Evolutionary conservation across 2,113 vertebrate species (phyloP).

Genomic region (Nannospalax galili): DNA sequence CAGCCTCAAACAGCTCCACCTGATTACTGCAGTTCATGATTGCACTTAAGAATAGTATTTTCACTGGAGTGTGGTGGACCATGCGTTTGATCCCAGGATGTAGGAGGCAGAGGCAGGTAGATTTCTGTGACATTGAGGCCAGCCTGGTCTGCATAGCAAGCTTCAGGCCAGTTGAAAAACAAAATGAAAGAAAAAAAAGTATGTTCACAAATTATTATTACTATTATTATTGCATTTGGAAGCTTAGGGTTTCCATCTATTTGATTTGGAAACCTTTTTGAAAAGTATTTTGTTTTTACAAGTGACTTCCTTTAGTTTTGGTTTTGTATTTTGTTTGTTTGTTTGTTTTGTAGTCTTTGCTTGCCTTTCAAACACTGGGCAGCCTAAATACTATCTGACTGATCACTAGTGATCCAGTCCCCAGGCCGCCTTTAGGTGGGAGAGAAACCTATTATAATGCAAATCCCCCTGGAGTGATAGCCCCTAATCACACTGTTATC

Average conservation of each 20-base stretch:
- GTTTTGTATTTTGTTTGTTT: not conserved
- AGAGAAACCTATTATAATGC: constrained; percentile 49
- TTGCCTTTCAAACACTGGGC: constrained; percentile 26
- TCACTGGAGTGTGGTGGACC: not conserved
- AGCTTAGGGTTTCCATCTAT: not conserved
- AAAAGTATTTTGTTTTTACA: not conserved
- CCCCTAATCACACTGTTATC: constrained; percentile 10
- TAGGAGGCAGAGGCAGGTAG: no score
- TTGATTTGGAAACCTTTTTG: not conserved
- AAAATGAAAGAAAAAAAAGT: no score
- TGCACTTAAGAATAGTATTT: not conserved
- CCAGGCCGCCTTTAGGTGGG: not conserved
- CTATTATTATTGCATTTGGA: not conserved
- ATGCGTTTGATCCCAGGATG: no score
- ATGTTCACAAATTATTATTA: not conserved
- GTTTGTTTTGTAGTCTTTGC: not conserved
- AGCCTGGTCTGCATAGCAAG: no score
- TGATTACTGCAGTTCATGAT: not conserved
- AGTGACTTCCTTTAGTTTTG: not conserved
- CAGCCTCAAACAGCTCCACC: fast-evolving
- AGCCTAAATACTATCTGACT: not conserved
- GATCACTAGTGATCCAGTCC: not conserved
- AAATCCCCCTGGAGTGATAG: constrained; percentile 13
- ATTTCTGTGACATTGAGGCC: no score
- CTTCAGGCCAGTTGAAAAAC: no score